Conservation (phyloP, 92 coral and sea anemone genomes). For the Epizoanthus illoricatus region DNA sequence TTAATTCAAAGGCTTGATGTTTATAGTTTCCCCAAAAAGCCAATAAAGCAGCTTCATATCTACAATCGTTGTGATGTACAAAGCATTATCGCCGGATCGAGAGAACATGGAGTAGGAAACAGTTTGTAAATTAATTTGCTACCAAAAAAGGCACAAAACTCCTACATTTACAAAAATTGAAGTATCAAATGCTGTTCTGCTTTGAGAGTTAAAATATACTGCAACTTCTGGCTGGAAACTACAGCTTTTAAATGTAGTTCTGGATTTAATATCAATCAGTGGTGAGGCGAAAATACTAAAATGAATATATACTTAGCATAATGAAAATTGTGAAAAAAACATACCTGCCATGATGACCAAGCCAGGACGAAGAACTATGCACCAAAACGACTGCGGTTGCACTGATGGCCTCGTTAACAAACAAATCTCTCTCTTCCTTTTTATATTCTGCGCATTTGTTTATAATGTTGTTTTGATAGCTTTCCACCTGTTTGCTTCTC, state of each 20-base stretch:
- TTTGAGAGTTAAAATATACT: background rate
- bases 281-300: background rate
- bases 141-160: no score
- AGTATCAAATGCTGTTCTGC: background rate
- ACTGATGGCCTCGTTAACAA: background rate
- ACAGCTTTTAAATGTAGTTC: background rate
- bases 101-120: no score
- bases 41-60: no score
- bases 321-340: background rate
- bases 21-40: no score
- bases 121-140: no score
- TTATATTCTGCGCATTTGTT: constrained; percentile 1
- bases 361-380: background rate
- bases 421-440: background rate
- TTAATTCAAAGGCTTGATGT: no score
- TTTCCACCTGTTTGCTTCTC: constrained; percentile 13
- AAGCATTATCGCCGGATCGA: no score
- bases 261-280: background rate
- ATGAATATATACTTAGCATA: background rate
- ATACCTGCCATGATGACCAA: background rate
- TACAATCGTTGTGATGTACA: no score
- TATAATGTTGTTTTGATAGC: background rate
- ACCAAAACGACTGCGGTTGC: background rate
- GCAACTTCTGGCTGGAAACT: background rate
- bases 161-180: no score